Conservation (phyloP, 1,140 invertebrate genomes). For the Rhizoglyphus robini region DNA sequence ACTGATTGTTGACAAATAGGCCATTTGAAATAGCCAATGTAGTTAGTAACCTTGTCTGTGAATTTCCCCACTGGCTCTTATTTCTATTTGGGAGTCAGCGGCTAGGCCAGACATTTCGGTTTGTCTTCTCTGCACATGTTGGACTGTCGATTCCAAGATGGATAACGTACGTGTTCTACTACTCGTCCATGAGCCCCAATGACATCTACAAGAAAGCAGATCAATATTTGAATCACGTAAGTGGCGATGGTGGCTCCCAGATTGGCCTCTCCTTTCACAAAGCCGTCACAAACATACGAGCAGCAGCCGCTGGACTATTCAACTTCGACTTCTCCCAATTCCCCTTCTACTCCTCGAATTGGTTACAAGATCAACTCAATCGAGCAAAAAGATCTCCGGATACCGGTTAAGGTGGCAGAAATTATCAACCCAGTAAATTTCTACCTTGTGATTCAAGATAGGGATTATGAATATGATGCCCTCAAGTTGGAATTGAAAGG, state of each 20-base stretch:
- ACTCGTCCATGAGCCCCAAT: background rate
- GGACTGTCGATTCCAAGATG: background rate
- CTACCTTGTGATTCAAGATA: background rate
- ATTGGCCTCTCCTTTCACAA: too few relatives aligned
- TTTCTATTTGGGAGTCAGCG: background rate
- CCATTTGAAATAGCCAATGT: too few relatives aligned
- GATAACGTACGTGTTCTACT: background rate
- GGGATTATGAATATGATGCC: background rate
- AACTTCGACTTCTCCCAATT: too few relatives aligned
- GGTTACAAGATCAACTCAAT: too few relatives aligned
- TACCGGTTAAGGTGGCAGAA: background rate
- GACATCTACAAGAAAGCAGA: background rate
- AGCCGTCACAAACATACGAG: too few relatives aligned
- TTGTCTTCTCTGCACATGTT: background rate
- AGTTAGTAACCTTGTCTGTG: too few relatives aligned
- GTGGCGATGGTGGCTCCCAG: background rate
- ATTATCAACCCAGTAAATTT: background rate
- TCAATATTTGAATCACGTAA: background rate
- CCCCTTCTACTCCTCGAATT: too few relatives aligned
- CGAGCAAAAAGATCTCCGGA: background rate
- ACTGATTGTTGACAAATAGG: background rate
- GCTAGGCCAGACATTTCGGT: background rate
- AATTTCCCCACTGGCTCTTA: background rate
- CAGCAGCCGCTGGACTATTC: too few relatives aligned
- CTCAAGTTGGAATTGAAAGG: background rate